phyloP scores from a whole-genome alignment of 2,888 invertebrate species.

The Pseudoips prasinana region DNA sequence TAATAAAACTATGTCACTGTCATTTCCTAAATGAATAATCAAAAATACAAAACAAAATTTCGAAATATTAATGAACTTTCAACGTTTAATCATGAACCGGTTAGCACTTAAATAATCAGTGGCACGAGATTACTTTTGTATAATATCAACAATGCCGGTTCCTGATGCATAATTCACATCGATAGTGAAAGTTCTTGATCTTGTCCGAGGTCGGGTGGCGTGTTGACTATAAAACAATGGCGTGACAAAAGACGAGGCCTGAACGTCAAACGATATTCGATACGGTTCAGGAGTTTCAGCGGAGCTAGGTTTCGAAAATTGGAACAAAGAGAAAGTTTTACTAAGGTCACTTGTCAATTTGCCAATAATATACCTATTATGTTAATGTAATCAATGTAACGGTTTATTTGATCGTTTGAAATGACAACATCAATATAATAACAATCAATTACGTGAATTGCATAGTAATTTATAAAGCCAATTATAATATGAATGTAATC shows the following conservation, averaged over 20 bases:
- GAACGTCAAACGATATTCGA: constrained; percentile 11
- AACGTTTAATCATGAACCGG: constrained; percentile 7
- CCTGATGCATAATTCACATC: constrained; percentile 38
- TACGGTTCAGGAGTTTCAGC: constrained; percentile 4
- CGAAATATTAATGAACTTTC: constrained; percentile 17
- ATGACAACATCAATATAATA: too few relatives aligned
- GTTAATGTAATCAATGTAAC: too few relatives aligned
- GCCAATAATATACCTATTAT: constrained; percentile 20
- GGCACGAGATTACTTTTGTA: constrained; percentile 15
- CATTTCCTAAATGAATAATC: background rate
- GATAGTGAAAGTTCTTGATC: constrained; percentile 60
- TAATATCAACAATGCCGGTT: constrained; percentile 30
- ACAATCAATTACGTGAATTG: constrained; percentile 32
- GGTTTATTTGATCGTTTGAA: too few relatives aligned
- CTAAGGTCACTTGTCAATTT: constrained; percentile 20
- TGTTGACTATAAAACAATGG: constrained; percentile 26
- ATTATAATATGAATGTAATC: constrained; percentile 16
- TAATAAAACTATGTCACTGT: constrained; percentile 7
- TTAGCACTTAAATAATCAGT: constrained; percentile 12
- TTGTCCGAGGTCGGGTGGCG: constrained; percentile 27
- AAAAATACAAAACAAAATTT: constrained; percentile 4
- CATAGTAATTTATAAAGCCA: constrained; percentile 28
- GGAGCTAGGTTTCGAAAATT: constrained; percentile 8
- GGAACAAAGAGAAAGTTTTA: constrained; percentile 24
- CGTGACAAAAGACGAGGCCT: constrained; percentile 15